These are phyloP conservation scores for Cydia splendana DNA, from an alignment of 1,140 invertebrate genomes.

Conservation along the genomic window DNA sequence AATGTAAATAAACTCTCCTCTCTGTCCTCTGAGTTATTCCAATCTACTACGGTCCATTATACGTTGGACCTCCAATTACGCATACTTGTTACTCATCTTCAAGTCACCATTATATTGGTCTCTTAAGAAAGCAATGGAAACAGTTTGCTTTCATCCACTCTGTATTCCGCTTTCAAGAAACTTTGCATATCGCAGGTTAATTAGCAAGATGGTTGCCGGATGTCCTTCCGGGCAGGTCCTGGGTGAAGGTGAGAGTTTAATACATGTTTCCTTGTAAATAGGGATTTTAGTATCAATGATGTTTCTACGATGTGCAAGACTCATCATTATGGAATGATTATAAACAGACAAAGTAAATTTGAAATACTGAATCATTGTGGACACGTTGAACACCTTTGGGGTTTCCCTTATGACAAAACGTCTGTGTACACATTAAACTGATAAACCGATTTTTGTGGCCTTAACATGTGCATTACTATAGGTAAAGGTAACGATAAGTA, in stretches of 20 bases:
- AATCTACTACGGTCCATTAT: neutral
- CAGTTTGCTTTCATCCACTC: slow-evolving; percentile 6
- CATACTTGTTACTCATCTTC: neutral
- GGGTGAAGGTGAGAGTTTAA: neutral
- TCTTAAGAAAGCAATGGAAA: neutral
- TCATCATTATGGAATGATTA: neutral
- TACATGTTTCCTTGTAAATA: neutral
- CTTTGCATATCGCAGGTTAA: slow-evolving; percentile 20
- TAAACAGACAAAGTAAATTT: neutral
- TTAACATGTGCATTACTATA: no score
- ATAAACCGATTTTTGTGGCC: no score
- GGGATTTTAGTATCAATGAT: neutral
- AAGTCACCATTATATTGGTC: neutral
- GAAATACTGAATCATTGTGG: slow-evolving; percentile 2
- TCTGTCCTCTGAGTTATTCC: neutral
- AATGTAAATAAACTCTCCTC: slow-evolving; percentile 9
- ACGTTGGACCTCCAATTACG: neutral
- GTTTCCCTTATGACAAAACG: slow-evolving; percentile 19
- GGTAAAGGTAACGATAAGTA: no score
- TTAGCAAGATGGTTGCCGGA: slow-evolving; percentile 17
- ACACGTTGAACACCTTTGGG: neutral
- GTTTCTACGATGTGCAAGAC: neutral
- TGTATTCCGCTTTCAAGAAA: slow-evolving; percentile 8
- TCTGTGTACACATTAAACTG: neutral
- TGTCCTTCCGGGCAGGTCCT: neutral